Evolutionary conservation across 2,888 invertebrate genomes (phyloP).

Genomic region (Perithous albicinctus): DNA sequence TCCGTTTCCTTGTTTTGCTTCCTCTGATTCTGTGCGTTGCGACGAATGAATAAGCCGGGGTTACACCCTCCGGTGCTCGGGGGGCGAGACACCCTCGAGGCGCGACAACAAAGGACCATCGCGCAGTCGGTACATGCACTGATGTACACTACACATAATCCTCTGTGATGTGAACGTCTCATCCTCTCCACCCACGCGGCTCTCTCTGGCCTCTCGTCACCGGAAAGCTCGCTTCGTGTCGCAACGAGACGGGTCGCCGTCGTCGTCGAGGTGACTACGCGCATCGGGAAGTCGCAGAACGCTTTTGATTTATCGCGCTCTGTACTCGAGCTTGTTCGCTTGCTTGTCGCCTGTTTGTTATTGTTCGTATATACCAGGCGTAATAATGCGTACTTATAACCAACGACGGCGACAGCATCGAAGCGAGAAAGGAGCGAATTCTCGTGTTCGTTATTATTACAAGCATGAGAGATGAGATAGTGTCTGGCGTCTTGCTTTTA

Average conservation of each 20-base stretch:
- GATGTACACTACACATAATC: conserved; percentile 30
- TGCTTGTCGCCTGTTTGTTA: conserved; percentile 66
- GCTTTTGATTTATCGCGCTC: conserved; percentile 78
- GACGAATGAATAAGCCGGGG: conserved; percentile 83
- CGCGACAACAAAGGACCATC: conserved; percentile 71
- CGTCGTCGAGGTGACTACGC: conserved; percentile 68
- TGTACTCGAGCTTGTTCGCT: conserved; percentile 68
- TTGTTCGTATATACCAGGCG: conserved; percentile 56
- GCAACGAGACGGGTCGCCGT: conserved; percentile 55
- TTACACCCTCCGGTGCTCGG: conserved; percentile 79
- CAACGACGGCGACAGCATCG: conserved; percentile 55
- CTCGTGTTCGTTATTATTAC: conserved; percentile 40
- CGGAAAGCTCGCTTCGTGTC: conserved; percentile 64
- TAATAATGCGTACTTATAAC: conserved; percentile 67
- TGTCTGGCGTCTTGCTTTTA: conserved; percentile 4
- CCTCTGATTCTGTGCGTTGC: conserved; percentile 70
- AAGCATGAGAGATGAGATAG: conserved; percentile 9
- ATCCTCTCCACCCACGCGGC: conserved; percentile 67
- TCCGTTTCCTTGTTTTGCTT: conserved; percentile 80
- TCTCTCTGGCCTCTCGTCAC: conserved; percentile 56
- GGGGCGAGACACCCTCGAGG: conserved; percentile 79
- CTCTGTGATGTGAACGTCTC: conserved; percentile 66
- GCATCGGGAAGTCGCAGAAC: conserved; percentile 67
- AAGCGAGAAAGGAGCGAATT: conserved; percentile 67
- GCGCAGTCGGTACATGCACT: conserved; percentile 46